Percentiles rank a stretch among this genome's conserved stretches.
Conservation (phyloP, 2,113 vertebrate species). For the Sisor rabdophorus region DNA sequence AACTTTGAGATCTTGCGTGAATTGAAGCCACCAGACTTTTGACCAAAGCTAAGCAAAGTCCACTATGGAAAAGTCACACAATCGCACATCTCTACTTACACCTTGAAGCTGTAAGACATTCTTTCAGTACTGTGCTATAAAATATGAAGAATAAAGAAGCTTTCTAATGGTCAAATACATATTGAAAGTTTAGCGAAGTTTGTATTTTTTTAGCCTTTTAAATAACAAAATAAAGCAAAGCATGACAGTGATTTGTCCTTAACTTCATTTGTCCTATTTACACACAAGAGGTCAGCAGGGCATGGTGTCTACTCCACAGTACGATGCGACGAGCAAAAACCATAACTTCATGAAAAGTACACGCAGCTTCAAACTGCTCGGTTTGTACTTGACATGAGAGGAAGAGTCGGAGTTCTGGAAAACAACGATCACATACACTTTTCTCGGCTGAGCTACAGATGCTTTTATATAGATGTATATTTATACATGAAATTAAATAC, state of each 20-base stretch:
- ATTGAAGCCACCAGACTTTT: constrained; percentile 69
- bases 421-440: constrained; percentile 9
- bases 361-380: constrained; percentile 9
- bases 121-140: constrained; percentile 61
- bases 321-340: constrained; percentile 35
- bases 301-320: constrained; percentile 43
- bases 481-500: constrained; percentile 1
- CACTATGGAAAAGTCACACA: constrained; percentile 70
- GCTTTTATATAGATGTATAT: constrained; percentile 5
- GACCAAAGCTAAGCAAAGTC: constrained; percentile 69
- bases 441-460: constrained; percentile 12
- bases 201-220: not conserved
- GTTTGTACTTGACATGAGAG: constrained; percentile 20
- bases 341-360: constrained; percentile 31
- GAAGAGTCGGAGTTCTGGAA: constrained; percentile 20
- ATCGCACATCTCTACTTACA: constrained; percentile 58
- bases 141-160: constrained; percentile 51
- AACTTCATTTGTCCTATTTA: constrained; percentile 46
- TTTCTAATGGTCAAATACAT: constrained; percentile 31
- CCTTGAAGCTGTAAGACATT: constrained; percentile 59
- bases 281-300: constrained; percentile 42
- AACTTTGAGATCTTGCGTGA: constrained; percentile 62
- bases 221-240: constrained; percentile 37
- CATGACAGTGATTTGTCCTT: constrained; percentile 31
- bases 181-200: constrained; percentile 17